These are phyloP conservation scores for Trichacis sp. DNA, from an alignment of 2,888 invertebrate species.

Conservation along the genomic window DNA sequence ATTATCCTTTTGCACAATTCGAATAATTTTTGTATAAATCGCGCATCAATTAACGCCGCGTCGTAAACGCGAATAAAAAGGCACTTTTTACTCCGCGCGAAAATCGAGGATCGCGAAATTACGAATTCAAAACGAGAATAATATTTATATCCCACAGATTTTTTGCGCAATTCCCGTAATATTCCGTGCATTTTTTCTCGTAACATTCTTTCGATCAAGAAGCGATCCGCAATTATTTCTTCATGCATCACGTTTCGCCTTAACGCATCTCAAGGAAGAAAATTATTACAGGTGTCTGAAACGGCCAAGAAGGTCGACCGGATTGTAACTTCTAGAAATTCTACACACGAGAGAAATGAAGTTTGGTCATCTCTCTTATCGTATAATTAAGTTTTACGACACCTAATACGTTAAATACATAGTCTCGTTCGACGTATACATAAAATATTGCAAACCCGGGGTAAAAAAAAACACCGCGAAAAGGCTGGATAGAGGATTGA, in stretches of 20 bases:
- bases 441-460: constrained; percentile 30
- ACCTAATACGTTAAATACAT: constrained; percentile 31
- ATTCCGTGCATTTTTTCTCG: constrained; percentile 5
- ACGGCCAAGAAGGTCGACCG: constrained; percentile 38
- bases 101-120: neutral
- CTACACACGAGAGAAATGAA: constrained; percentile 34
- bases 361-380: constrained; percentile 33
- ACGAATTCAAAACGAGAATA: neutral
- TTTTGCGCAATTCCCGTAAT: neutral
- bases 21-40: constrained; percentile 1
- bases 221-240: constrained; percentile 2
- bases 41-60: neutral
- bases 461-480: too few relatives aligned
- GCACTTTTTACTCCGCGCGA: neutral
- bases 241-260: constrained; percentile 22
- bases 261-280: constrained; percentile 38
- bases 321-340: constrained; percentile 40
- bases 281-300: constrained; percentile 22
- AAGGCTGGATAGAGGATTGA: too few relatives aligned
- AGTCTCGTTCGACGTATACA: constrained; percentile 29
- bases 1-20: constrained; percentile 1
- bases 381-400: constrained; percentile 42
- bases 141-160: neutral
- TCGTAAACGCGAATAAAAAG: neutral
- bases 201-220: neutral